phyloP scores from a whole-genome alignment of 2,888 invertebrate genomes.

The Ennomos erosarius region DNA sequence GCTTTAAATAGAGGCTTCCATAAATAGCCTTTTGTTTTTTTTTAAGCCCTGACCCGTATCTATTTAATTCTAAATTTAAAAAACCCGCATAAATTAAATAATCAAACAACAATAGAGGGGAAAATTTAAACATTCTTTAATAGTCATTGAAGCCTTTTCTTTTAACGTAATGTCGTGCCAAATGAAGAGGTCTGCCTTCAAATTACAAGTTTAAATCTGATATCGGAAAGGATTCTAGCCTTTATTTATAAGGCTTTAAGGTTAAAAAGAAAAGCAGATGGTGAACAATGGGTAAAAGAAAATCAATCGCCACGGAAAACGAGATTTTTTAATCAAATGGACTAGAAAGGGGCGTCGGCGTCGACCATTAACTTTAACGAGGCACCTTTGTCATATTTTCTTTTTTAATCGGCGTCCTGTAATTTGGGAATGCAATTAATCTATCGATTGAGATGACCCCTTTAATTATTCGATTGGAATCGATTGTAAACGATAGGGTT shows the following conservation, averaged over 20 bases:
- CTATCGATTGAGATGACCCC: constrained; percentile 45
- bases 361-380: constrained; percentile 78
- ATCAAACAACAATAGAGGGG: constrained; percentile 44
- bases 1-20: background rate
- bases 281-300: constrained; percentile 60
- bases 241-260: constrained; percentile 42
- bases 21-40: constrained; percentile 4
- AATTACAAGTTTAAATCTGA: constrained; percentile 46
- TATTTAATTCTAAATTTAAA: constrained; percentile 33
- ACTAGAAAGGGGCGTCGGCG: constrained; percentile 72
- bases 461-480: constrained; percentile 38
- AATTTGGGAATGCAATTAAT: constrained; percentile 69
- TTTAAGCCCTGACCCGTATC: constrained; percentile 19
- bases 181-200: constrained; percentile 67
- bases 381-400: constrained; percentile 80
- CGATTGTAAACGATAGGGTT: constrained; percentile 6
- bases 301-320: constrained; percentile 76
- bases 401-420: constrained; percentile 64
- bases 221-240: constrained; percentile 13
- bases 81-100: constrained; percentile 36
- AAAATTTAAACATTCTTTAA: constrained; percentile 62
- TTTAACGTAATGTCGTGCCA: constrained; percentile 70
- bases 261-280: constrained; percentile 38
- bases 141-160: constrained; percentile 69
- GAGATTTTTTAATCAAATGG: constrained; percentile 79